phyloP scores from a whole-genome alignment of 2,888 invertebrate genomes.

The Xanthia togata region DNA sequence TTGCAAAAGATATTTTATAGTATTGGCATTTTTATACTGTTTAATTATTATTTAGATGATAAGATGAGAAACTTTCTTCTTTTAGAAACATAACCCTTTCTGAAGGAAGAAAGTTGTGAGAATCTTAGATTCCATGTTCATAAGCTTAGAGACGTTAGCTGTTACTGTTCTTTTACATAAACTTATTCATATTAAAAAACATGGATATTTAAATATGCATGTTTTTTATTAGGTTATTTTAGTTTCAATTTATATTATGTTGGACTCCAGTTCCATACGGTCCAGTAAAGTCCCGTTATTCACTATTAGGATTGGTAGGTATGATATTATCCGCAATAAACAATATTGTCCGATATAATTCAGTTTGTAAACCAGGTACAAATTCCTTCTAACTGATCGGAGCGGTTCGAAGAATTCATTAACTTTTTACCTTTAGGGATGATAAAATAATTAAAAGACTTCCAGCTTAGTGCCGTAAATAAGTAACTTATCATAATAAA shows the following conservation, averaged over 20 bases:
- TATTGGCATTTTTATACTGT: background rate
- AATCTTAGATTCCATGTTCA: background rate
- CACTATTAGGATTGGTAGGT: background rate
- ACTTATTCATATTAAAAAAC: no score
- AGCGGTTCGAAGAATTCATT: conserved; percentile 45
- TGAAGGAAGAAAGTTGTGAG: background rate
- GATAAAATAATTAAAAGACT: conserved; percentile 38
- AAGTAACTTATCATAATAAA: conserved; percentile 13
- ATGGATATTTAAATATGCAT: no score
- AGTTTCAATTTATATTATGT: no score
- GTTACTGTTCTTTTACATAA: no score
- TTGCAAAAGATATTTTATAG: conserved; percentile 15
- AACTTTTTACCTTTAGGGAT: conserved; percentile 44
- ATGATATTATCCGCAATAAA: background rate
- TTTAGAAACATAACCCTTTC: no score
- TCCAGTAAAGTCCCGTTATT: no score
- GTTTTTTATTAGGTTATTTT: no score
- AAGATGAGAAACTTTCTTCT: no score
- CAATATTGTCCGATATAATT: background rate
- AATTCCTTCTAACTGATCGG: conserved; percentile 9
- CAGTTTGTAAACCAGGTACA: background rate
- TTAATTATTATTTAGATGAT: background rate
- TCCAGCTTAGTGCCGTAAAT: conserved; percentile 10
- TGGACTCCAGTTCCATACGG: no score
- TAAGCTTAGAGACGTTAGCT: no score